Conservation (phyloP, 2,113 vertebrate species). For the Illadopsis cleaveri region DNA sequence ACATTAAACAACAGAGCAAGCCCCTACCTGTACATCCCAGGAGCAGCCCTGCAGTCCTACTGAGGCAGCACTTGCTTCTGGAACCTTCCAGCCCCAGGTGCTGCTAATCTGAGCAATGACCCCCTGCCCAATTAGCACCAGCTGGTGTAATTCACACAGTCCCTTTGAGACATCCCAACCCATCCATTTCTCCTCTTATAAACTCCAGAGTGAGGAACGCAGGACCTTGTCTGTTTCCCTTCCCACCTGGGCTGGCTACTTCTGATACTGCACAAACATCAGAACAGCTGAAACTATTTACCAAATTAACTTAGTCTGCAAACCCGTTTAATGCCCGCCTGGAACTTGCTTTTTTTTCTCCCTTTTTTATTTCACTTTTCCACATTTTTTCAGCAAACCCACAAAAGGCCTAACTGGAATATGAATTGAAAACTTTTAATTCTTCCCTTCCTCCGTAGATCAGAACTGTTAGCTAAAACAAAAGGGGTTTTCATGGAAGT, state of each 20-base stretch:
- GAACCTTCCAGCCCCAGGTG: background rate
- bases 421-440: background rate
- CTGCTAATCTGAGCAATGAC: fast-evolving
- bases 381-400: background rate
- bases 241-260: background rate
- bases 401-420: fast-evolving
- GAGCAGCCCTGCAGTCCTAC: fast-evolving
- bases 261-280: fast-evolving
- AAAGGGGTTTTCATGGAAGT: background rate
- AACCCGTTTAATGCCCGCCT: fast-evolving
- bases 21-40: fast-evolving
- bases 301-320: too few relatives aligned
- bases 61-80: fast-evolving
- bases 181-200: fast-evolving
- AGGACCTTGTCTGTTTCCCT: fast-evolving
- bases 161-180: fast-evolving
- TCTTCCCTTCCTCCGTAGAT: background rate
- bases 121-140: background rate
- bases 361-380: background rate
- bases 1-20: fast-evolving
- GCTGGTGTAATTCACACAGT: fast-evolving
- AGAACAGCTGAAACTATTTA: background rate
- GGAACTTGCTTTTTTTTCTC: background rate
- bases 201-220: fast-evolving
- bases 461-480: background rate